Evolutionary conservation across 2,113 vertebrate species (phyloP), one percentile per base, ranked within the genome.

Genomic region (Paratilapia polleni): DNA sequence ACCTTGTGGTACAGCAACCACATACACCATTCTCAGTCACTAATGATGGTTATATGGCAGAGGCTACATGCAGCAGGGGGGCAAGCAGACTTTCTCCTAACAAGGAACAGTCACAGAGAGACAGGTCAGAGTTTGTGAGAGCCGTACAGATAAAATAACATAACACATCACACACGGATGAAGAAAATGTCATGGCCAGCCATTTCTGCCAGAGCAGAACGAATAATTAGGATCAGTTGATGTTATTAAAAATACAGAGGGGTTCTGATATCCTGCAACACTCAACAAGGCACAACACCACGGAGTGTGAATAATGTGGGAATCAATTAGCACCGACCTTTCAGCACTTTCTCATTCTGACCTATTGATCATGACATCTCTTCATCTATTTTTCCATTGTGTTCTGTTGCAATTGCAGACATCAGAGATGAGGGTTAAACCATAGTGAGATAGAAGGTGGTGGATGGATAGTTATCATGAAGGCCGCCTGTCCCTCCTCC

Each of bases 171-270:
- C 83, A 84, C 66, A 47, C 73, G 76, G 88, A 93, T 89, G 74
- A 90, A 85, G 91, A 90, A 92, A 92, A 90, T 80, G 88, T 91
- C 61, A 81, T 84, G 11, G 14, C 73, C 70, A 60, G 73, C 78
- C 85, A 77, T 91, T 86, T 78, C 75, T 80, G 81, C 81, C 74
- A 43, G 79, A 93, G 88, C 62, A 19, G 81, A 92, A 85, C 87
- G 90, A 94, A 94, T 94, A 92, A 94, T 89, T 83, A 79, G 92
- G 93, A 94, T 95, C 93, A 92, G 90, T 41, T 80, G 90, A 90
- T 84, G 81, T 89, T 91, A 86, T 93, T 85, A 77, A 91, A 91
- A 86, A 83, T 56, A 74, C 81, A 81, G 63, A 66, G 89, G 84
- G 89, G 84, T 66, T 78, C 68, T 24, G 66, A 59, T 73, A 54